A percentile compares a stretch with the other conserved stretches of the same genome.
Conservation (phyloP, 2,113 vertebrate genomes). For the Bubalus kerabau region DNA sequence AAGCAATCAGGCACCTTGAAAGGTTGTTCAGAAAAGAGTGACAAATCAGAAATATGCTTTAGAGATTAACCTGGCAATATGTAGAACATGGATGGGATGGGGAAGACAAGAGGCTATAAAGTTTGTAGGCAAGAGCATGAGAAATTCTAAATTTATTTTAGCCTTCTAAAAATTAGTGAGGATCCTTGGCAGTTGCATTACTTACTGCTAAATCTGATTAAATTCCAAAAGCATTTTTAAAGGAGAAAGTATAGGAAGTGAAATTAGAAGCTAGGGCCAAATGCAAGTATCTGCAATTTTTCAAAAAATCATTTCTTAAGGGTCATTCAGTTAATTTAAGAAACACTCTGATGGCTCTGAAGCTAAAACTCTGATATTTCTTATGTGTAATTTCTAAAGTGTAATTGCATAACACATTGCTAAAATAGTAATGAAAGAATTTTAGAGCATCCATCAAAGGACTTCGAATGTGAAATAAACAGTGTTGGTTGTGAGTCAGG, state of each 20-base stretch:
- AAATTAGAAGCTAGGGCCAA: conserved; percentile 38
- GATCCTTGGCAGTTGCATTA: not conserved
- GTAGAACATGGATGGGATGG: not conserved
- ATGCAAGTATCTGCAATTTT: conserved; percentile 36
- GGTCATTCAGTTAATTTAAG: conserved; percentile 66
- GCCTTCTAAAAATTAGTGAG: conserved; percentile 32
- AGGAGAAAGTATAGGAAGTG: conserved; percentile 45
- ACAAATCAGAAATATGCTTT: not conserved
- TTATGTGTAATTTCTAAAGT: conserved; percentile 71
- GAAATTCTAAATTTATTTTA: conserved; percentile 32
- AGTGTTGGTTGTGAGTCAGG: not conserved
- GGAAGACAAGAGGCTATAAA: not conserved
- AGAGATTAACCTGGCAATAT: not conserved
- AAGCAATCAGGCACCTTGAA: not conserved
- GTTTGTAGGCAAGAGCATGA: not conserved
- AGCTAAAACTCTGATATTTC: conserved; percentile 66
- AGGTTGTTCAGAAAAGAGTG: not conserved
- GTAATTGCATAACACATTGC: conserved; percentile 76
- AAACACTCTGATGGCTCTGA: conserved; percentile 61
- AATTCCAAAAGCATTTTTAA: conserved; percentile 39
- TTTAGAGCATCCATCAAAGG: conserved; percentile 73
- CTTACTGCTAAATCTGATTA: conserved; percentile 42
- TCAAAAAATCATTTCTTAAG: conserved; percentile 70
- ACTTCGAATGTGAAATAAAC: conserved; percentile 71
- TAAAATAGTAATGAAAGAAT: conserved; percentile 73